Evolutionary conservation across 2,113 vertebrate genomes (phyloP).

Genomic region (Triplophysa siluroides): DNA sequence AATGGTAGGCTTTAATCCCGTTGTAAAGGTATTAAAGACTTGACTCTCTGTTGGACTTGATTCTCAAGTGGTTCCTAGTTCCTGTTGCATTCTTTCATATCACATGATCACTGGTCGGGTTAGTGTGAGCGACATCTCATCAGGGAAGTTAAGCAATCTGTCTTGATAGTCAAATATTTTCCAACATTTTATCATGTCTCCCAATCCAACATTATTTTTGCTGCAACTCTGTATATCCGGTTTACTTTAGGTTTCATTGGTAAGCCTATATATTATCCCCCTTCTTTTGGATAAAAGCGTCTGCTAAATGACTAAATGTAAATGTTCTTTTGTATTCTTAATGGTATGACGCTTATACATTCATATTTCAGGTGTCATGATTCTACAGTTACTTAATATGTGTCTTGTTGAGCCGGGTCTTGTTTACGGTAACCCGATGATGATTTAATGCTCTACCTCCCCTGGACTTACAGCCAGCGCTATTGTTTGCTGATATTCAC

Average conservation of each 20-base stretch:
- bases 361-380: background rate
- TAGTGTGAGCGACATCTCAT: background rate
- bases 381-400: background rate
- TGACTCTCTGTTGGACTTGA: too few species aligned
- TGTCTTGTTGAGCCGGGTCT: background rate
- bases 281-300: too few species aligned
- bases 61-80: background rate
- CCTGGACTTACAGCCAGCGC: background rate
- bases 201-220: background rate
- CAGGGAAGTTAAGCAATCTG: constrained; percentile 7
- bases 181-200: background rate
- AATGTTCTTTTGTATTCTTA: background rate
- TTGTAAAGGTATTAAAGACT: background rate
- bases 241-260: background rate
- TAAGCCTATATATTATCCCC: background rate
- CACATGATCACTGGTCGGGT: background rate
- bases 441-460: background rate
- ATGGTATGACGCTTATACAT: background rate
- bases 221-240: background rate
- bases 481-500: background rate
- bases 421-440: constrained; percentile 13
- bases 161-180: too few species aligned
- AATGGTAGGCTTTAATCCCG: background rate
- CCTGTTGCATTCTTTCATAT: background rate
- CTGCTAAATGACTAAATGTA: background rate